phyloP scores from a whole-genome alignment of 2,113 vertebrate species.

The Cyrtonyx montezumae region DNA sequence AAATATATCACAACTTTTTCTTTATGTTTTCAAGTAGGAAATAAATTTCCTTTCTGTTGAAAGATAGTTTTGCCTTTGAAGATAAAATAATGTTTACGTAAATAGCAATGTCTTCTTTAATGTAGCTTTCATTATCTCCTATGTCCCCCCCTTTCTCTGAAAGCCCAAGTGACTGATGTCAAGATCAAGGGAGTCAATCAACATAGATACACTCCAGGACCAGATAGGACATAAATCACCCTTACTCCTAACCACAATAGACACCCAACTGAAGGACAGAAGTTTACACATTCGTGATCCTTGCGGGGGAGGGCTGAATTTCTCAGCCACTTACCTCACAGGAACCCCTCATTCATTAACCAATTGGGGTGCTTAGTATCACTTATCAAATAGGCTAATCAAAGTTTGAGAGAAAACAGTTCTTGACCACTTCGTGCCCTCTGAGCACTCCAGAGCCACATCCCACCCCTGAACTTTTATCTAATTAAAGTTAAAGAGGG shows the following conservation, averaged over 20 bases:
- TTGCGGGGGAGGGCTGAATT: conserved; percentile 78
- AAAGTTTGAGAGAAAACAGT: conserved; percentile 91
- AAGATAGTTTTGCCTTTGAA: conserved; percentile 79
- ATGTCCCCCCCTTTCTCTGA: conserved; percentile 61
- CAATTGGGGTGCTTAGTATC: conserved; percentile 85
- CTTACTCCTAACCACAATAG: conserved; percentile 59
- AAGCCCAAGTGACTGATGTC: conserved; percentile 79
- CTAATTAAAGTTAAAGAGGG: conserved; percentile 92
- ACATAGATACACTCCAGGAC: conserved; percentile 84
- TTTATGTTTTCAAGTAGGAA: conserved; percentile 62
- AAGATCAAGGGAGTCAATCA: conserved; percentile 85
- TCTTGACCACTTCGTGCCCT: conserved; percentile 85
- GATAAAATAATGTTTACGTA: conserved; percentile 80
- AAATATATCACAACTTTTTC: conserved; percentile 8
- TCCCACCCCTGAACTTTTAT: conserved; percentile 84
- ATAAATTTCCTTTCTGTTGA: conserved; percentile 58
- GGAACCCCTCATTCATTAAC: conserved; percentile 79
- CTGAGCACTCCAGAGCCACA: conserved; percentile 83
- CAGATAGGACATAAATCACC: conserved; percentile 80
- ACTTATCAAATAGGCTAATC: conserved; percentile 90
- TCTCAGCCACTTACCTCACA: conserved; percentile 64
- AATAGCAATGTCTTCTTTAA: conserved; percentile 75
- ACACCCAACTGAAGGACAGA: conserved; percentile 49
- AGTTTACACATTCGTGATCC: conserved; percentile 64
- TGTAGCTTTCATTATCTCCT: conserved; percentile 82